Base-by-base conservation (phyloP, 2,113 vertebrate genomes). In the Rhizomys pruinosus region DNA sequence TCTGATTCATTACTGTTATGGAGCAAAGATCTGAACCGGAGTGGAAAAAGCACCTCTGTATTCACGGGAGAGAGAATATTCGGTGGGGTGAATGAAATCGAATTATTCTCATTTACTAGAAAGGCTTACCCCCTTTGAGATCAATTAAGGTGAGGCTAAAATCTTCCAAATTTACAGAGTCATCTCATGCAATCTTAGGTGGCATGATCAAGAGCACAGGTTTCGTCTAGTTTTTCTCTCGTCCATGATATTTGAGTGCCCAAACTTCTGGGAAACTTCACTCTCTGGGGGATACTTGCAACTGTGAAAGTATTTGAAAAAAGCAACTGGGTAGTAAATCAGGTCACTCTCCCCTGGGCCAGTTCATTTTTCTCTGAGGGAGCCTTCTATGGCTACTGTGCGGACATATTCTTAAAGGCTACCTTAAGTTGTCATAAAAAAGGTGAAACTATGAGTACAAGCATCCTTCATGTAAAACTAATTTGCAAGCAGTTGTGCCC, bases 401-500 rank as follows among this genome's bases (percentile, higher is more conserved):
- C 3, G 76, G 66, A 61, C 25, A 42, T 55, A 42, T 72, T 92
- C 66, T 77, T 89, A 73, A 88, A 64, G 37, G 55, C 20, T 10
- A 89, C 34, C 9, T 20, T 72, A 86, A 92, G 25, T 87, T 37
- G 90, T 88, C 63, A 23, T 95, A 3, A 84, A 95, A n/a, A 94
- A 94, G 55, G 19, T 61, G 88, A 85, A 95, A 82, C 64, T 86
- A 23, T n/a, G n/a, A n/a, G n/a, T n/a, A n/a, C n/a, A n/a, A n/a
- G n/a, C n/a, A n/a, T n/a, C n/a, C n/a, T n/a, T n/a, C n/a, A n/a
- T n/a, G n/a, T n/a, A n/a, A n/a, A n/a, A n/a, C n/a, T n/a, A n/a
- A n/a, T n/a, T n/a, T n/a, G n/a, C n/a, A n/a, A n/a, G n/a, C n/a
- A n/a, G n/a, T n/a, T n/a, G n/a, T n/a, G n/a, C n/a, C n/a, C n/a